A percentile compares a stretch with the other conserved stretches of the same genome.
These are phyloP conservation scores for Emydocephalus ijimae DNA, from an alignment of 2,113 vertebrate genomes.

Conservation along the genomic window DNA sequence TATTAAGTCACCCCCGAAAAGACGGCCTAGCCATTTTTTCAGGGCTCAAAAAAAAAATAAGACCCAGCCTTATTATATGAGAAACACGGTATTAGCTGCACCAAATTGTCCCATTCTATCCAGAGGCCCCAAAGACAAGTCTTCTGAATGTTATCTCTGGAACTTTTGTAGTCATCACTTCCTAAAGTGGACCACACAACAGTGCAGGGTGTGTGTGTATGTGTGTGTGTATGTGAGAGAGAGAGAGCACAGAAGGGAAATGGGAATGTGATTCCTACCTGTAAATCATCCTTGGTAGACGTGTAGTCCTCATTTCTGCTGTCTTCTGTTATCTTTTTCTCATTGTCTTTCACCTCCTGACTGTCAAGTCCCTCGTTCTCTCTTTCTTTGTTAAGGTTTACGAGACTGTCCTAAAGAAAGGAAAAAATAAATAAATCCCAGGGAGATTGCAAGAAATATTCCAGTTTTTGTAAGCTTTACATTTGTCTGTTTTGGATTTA, in stretches of 20 bases:
- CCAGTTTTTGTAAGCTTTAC: not conserved
- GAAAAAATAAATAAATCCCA: not conserved
- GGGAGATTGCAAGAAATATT: not conserved
- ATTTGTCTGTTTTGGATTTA: not conserved
- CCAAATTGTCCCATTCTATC: no score
- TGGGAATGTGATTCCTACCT: not conserved
- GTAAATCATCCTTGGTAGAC: not conserved
- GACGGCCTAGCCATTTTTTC: no score
- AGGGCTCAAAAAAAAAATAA: no score
- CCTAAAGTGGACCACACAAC: not conserved
- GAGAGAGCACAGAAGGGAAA: not conserved
- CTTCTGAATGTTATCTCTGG: not conserved
- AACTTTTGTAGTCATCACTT: not conserved
- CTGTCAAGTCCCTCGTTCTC: rapidly evolving
- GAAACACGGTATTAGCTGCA: no score
- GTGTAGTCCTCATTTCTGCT: no score
- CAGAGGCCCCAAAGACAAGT: no score
- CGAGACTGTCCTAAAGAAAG: not conserved
- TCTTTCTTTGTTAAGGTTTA: not conserved
- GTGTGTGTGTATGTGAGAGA: no score
- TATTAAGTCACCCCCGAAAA: no score
- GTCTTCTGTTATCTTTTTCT: not conserved
- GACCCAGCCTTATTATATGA: no score
- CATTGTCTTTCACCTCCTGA: not conserved
- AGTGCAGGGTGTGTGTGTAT: not conserved